Percentiles rank a stretch among this genome's conserved stretches.
phyloP scores from a whole-genome alignment of 1,140 invertebrate species.

The Nephila pilipes region DNA sequence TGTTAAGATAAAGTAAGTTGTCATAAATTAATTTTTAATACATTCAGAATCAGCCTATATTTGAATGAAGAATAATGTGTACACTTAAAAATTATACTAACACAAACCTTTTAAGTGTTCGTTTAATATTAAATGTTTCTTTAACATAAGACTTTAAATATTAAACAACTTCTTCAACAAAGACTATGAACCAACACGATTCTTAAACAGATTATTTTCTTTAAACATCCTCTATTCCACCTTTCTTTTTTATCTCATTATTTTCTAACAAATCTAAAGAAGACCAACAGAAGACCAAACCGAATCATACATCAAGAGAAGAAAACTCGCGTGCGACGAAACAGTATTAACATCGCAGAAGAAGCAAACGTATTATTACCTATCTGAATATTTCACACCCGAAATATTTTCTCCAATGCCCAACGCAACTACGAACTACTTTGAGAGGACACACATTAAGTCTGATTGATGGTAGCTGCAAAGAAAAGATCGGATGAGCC shows the following conservation, averaged over 20 bases:
- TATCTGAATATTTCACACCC: slow-evolving; percentile 59
- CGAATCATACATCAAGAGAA: neutral
- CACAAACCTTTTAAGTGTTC: too few species aligned
- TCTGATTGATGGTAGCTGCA: slow-evolving; percentile 24
- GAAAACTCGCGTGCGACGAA: neutral
- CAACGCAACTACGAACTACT: neutral
- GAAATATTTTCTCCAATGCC: slow-evolving; percentile 1
- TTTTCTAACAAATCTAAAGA: neutral
- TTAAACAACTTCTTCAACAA: too few species aligned
- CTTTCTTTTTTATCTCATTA: neutral
- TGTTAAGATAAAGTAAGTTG: too few species aligned
- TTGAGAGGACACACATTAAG: slow-evolving; percentile 27
- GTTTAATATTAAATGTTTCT: too few species aligned
- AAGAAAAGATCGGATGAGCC: neutral
- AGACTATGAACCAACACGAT: too few species aligned
- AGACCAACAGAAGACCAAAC: neutral
- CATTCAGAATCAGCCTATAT: too few species aligned
- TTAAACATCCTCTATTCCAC: neutral
- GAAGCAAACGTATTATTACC: slow-evolving; percentile 55
- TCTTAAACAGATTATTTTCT: neutral
- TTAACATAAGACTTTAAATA: too few species aligned
- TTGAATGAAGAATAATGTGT: too few species aligned
- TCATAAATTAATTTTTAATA: too few species aligned
- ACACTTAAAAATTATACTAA: too few species aligned
- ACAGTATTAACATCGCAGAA: neutral